A percentile compares a stretch with the other conserved stretches of the same genome.
Conservation (phyloP, 1,140 invertebrate genomes). For the Drosophila busckii region DNA sequence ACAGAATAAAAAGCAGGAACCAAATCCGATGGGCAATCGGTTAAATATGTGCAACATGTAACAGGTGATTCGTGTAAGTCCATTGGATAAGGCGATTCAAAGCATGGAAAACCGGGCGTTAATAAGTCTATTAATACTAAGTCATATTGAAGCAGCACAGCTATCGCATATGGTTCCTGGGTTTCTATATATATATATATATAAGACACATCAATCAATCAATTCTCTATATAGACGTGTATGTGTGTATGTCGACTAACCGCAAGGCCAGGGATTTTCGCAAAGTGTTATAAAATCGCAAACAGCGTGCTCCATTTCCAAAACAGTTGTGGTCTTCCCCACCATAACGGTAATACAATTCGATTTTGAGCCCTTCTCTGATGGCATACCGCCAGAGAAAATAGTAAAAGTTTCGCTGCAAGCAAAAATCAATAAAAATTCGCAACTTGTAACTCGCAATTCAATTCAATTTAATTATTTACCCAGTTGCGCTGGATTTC, state of each 20-base stretch:
- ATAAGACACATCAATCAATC: neutral
- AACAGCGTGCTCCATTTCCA: slow-evolving; percentile 99
- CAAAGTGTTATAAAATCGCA: slow-evolving; percentile 97
- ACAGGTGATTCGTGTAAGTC: slow-evolving; percentile 98
- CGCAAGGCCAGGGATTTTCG: slow-evolving; percentile 94
- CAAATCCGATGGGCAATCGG: slow-evolving; percentile 97
- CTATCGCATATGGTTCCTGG: slow-evolving; percentile 98
- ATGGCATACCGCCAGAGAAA: slow-evolving; percentile 96
- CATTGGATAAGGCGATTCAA: slow-evolving; percentile 99
- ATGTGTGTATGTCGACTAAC: slow-evolving; percentile 80
- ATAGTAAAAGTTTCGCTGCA: slow-evolving; percentile 92
- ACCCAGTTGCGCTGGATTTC: slow-evolving; percentile 94
- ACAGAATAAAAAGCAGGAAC: slow-evolving; percentile 92
- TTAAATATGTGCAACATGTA: slow-evolving; percentile 96
- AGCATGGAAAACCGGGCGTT: slow-evolving; percentile 97
- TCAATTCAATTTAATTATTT: slow-evolving; percentile 77
- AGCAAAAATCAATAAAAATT: neutral
- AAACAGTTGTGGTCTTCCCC: slow-evolving; percentile 93
- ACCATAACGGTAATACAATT: slow-evolving; percentile 98
- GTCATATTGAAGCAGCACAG: slow-evolving; percentile 98
- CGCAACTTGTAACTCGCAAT: neutral
- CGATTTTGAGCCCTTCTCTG: slow-evolving; percentile 92
- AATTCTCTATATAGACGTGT: neutral
- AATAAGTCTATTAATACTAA: slow-evolving; percentile 98
- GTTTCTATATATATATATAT: slow-evolving; percentile 84